Percentiles rank a stretch among this genome's conserved stretches.
Conservation (phyloP, 92 coral and sea anemone genomes). For the Paramuricea clavata region DNA sequence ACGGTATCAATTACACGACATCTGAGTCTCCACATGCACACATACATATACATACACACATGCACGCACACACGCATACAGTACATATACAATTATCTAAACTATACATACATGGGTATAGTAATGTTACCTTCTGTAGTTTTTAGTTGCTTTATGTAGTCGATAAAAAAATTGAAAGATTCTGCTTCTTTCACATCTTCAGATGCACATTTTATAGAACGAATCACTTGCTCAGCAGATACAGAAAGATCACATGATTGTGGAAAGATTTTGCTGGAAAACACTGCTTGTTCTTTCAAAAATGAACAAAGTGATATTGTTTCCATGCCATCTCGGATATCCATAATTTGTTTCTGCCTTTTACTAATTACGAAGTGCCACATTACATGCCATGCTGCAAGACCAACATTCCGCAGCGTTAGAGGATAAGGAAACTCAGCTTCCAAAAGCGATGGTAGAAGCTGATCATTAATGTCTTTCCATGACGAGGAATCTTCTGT, state of each 20-base stretch:
- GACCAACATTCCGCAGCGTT: background rate
- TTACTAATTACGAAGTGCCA: slow-evolving; percentile 4
- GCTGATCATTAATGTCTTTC: background rate
- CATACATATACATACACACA: no score
- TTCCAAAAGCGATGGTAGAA: background rate
- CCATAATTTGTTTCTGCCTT: slow-evolving; percentile 6
- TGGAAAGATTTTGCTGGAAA: background rate
- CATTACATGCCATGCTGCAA: slow-evolving; percentile 10
- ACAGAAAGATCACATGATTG: background rate
- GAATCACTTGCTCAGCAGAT: background rate
- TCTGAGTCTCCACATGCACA: no score
- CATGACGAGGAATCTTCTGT: background rate
- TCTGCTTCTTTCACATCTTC: slow-evolving; percentile 6
- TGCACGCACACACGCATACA: no score
- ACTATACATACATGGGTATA: no score
- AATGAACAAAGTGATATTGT: slow-evolving; percentile 2
- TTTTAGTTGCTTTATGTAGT: slow-evolving; percentile 1
- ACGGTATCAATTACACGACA: background rate
- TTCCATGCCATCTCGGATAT: slow-evolving; percentile 14
- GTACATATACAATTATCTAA: no score
- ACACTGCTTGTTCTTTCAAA: background rate
- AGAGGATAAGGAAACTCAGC: background rate
- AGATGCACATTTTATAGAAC: background rate
- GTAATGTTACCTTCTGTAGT: slow-evolving; percentile 2
- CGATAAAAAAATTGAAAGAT: background rate